A percentile compares a stretch with the other conserved stretches of the same genome.
Evolutionary conservation across 2,113 vertebrate genomes (phyloP).

Genomic region (Glaucomys volans): DNA sequence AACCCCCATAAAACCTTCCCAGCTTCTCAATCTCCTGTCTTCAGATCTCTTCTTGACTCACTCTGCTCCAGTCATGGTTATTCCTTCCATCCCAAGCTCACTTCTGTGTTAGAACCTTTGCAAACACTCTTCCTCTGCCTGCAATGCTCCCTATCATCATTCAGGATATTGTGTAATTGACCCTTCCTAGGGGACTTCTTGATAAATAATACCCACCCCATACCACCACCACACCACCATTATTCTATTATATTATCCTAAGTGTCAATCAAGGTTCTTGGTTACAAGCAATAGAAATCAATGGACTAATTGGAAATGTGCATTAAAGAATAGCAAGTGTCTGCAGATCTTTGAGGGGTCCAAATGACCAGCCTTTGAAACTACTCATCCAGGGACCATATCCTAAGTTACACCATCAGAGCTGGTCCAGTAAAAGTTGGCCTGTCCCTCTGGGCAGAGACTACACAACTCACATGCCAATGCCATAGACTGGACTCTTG

Average conservation of each 20-base stretch:
- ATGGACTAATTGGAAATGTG: neutral
- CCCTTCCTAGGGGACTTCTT: neutral
- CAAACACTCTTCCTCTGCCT: neutral
- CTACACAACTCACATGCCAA: neutral
- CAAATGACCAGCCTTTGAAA: neutral
- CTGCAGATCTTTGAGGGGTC: neutral
- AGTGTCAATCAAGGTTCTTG: neutral
- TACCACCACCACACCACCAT: neutral
- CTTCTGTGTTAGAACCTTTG: neutral
- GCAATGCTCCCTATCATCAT: neutral
- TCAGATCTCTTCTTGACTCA: neutral
- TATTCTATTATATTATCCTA: neutral
- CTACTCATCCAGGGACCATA: neutral
- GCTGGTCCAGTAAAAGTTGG: neutral
- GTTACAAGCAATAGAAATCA: neutral
- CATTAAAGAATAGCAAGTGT: neutral
- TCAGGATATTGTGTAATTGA: neutral
- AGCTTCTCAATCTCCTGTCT: neutral
- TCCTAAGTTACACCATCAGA: neutral
- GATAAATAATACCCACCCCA: neutral
- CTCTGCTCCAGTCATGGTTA: neutral
- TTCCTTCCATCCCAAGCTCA: neutral
- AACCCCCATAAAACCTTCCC: neutral
- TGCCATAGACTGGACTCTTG: neutral
- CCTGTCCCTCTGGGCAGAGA: neutral